These are phyloP conservation scores for Coryphaenoides rupestris DNA, from an alignment of 2,113 vertebrate genomes.

Conservation along the genomic window DNA sequence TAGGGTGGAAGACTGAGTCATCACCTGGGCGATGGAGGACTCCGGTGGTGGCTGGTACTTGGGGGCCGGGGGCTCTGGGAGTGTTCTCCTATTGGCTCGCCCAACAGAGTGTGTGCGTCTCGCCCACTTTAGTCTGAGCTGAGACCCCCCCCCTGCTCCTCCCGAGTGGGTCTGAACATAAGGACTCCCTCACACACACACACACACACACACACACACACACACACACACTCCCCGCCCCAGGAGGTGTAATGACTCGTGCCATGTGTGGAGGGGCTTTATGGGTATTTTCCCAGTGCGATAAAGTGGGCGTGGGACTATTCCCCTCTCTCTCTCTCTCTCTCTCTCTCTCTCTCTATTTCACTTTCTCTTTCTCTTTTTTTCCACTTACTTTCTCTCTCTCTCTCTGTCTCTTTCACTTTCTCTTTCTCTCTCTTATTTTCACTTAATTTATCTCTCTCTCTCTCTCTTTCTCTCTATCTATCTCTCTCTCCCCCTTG, in stretches of 20 bases:
- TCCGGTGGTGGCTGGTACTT: too few relatives aligned
- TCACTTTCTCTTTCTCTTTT: not conserved
- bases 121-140: too few relatives aligned
- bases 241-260: slow-evolving; percentile 1
- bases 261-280: not conserved
- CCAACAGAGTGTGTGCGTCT: too few relatives aligned
- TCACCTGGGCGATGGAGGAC: too few relatives aligned
- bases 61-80: too few relatives aligned
- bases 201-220: slow-evolving; percentile 3
- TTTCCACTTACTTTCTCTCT: not conserved
- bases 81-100: too few relatives aligned
- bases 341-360: too few relatives aligned
- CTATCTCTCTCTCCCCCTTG: not conserved
- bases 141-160: too few relatives aligned
- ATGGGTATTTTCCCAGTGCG: not conserved
- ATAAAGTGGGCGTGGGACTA: not conserved
- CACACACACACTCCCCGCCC: not conserved
- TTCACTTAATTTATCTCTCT: slow-evolving; percentile 1
- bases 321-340: not conserved
- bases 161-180: not conserved
- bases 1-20: too few relatives aligned
- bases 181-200: not conserved
- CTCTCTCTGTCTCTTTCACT: not conserved
- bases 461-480: not conserved
- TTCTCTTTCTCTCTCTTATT: not conserved